These are phyloP conservation scores for Meloe dianella DNA, from an alignment of 2,888 invertebrate genomes.

Conservation along the genomic window DNA sequence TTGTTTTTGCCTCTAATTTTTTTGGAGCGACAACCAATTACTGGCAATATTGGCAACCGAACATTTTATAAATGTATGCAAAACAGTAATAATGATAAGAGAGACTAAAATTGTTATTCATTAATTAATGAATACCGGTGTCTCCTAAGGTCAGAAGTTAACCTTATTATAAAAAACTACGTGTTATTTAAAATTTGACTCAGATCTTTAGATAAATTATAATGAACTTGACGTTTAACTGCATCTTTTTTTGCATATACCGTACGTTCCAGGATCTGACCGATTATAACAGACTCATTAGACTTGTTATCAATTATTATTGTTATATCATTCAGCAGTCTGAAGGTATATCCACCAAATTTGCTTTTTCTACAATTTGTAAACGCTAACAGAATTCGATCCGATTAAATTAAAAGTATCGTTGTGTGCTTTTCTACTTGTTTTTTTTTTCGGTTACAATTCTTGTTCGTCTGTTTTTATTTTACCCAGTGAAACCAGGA, in stretches of 20 bases:
- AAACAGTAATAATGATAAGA: neutral
- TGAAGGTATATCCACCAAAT: no score
- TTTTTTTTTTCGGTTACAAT: no score
- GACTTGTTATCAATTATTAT: neutral
- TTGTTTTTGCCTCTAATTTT: neutral
- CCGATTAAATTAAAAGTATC: no score
- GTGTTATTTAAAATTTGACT: neutral
- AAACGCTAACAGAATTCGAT: no score
- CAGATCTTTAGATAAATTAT: neutral
- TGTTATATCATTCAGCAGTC: no score
- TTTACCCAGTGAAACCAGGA: no score
- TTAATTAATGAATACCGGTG: conserved; percentile 1
- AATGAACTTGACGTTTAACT: neutral
- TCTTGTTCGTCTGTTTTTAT: no score
- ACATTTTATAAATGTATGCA: neutral
- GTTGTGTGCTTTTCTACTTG: no score
- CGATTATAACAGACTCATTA: neutral
- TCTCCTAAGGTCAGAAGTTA: conserved; percentile 3
- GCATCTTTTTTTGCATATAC: neutral
- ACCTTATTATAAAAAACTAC: neutral
- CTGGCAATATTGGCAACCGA: neutral
- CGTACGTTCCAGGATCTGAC: neutral
- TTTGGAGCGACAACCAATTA: neutral
- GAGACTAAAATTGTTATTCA: neutral
- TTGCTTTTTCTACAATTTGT: no score